Evolutionary conservation across 2,888 invertebrate species (phyloP).

Genomic region (Lagria hirta): DNA sequence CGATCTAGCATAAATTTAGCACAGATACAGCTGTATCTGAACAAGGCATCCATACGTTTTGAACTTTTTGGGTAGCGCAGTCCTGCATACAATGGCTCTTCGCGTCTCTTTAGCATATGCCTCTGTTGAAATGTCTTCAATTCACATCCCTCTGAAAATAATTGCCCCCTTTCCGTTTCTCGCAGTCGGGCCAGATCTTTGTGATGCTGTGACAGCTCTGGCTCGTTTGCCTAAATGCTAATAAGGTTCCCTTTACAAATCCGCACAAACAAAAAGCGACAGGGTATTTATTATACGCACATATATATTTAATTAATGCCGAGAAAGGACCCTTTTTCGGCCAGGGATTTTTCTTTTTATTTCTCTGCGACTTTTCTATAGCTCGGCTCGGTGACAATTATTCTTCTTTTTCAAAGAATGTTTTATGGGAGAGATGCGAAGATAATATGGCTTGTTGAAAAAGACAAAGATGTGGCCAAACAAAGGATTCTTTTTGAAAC

Average conservation of each 20-base stretch:
- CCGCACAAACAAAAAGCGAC: conserved; percentile 24
- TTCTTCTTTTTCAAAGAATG: no score
- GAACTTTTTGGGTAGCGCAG: conserved; percentile 34
- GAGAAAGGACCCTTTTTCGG: conserved; percentile 11
- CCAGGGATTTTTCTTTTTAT: conserved; percentile 5
- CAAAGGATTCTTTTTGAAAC: no score
- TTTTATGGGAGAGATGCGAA: no score
- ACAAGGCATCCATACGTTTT: no score
- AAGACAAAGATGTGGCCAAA: no score
- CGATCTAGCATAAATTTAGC: no score
- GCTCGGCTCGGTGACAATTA: conserved; percentile 18
- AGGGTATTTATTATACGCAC: conserved; percentile 24
- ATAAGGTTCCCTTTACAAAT: conserved; percentile 38
- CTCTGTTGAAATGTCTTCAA: conserved; percentile 50
- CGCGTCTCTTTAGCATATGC: conserved; percentile 52
- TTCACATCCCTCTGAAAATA: conserved; percentile 45
- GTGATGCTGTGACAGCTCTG: conserved; percentile 21
- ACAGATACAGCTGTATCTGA: no score
- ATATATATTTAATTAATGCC: conserved; percentile 23
- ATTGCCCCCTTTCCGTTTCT: conserved; percentile 45
- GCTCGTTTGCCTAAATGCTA: conserved; percentile 49
- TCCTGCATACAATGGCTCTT: conserved; percentile 51
- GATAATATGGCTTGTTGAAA: no score
- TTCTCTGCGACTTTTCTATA: conserved; percentile 6
- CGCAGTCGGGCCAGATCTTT: conserved; percentile 9